Percentiles rank a stretch among this genome's conserved stretches.
These are phyloP conservation scores for Cavia porcellus DNA, from an alignment of 2,113 vertebrate genomes.

Conservation along the genomic window DNA sequence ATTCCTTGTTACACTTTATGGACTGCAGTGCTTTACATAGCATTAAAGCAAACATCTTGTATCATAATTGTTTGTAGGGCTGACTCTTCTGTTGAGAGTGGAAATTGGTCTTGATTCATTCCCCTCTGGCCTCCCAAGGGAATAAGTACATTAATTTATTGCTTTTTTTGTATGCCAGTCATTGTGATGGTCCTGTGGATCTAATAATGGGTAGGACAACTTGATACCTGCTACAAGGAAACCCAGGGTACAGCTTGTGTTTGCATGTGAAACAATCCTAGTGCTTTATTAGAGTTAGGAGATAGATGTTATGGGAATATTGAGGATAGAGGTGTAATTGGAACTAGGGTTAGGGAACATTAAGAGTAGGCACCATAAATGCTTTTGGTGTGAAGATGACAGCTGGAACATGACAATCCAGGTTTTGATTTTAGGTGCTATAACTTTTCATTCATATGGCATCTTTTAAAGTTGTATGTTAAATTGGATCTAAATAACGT, in stretches of 20 bases:
- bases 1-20: neutral
- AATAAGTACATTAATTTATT: neutral
- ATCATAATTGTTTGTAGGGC: neutral
- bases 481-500: neutral
- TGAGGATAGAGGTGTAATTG: neutral
- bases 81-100: neutral
- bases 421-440: neutral
- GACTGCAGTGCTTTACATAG: neutral
- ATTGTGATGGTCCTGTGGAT: neutral
- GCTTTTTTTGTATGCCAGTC: neutral
- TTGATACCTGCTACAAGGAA: neutral
- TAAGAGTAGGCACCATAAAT: neutral
- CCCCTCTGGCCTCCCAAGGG: neutral
- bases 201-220: neutral
- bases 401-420: neutral
- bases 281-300: neutral
- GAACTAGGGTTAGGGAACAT: neutral
- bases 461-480: neutral
- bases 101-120: neutral
- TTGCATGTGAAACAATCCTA: neutral
- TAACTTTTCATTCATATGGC: neutral
- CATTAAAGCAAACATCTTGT: neutral
- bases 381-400: neutral
- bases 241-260: neutral
- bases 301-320: neutral